Evolutionary conservation across 2,797 vertebrate genomes (phyloP).

Genomic region (Sternotherus odoratus): DNA sequence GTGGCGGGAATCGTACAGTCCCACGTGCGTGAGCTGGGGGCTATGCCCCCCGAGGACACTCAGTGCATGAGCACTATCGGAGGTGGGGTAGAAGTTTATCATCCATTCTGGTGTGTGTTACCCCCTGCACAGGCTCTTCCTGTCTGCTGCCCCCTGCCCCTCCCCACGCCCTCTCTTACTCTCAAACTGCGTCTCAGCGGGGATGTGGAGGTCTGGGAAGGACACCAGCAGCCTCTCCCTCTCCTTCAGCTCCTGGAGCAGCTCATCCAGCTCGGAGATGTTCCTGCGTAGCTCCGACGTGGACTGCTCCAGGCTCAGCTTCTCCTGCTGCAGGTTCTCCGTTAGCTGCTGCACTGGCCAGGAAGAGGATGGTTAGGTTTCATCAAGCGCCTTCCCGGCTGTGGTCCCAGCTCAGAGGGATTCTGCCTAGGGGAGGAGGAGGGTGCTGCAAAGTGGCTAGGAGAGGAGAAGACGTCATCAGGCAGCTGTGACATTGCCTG

Average conservation of each 20-base stretch:
- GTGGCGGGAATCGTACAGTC: neutral
- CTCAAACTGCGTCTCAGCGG: conserved; percentile 78
- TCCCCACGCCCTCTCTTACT: conserved; percentile 79
- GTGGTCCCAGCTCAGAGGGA: rapidly evolving
- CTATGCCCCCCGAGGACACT: neutral
- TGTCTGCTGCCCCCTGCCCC: neutral
- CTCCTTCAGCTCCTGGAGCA: conserved; percentile 78
- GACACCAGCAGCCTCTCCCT: conserved; percentile 89
- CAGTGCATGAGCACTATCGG: neutral
- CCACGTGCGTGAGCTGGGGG: neutral
- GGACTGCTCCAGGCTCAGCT: conserved; percentile 79
- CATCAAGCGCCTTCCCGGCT: neutral
- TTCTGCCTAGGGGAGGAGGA: too few relatives aligned
- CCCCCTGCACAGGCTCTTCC: neutral
- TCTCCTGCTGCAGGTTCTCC: conserved; percentile 80
- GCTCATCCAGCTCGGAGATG: conserved; percentile 75
- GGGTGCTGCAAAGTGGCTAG: neutral
- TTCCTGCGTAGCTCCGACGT: conserved; percentile 74
- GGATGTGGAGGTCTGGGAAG: conserved; percentile 89
- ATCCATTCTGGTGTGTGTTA: neutral
- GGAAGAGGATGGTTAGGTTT: neutral
- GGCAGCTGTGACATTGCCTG: neutral
- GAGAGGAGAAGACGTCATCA: neutral
- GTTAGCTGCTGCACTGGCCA: conserved; percentile 78
- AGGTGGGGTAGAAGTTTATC: neutral